phyloP scores from a whole-genome alignment of 2,113 vertebrate species.

The Cottus gobio region DNA sequence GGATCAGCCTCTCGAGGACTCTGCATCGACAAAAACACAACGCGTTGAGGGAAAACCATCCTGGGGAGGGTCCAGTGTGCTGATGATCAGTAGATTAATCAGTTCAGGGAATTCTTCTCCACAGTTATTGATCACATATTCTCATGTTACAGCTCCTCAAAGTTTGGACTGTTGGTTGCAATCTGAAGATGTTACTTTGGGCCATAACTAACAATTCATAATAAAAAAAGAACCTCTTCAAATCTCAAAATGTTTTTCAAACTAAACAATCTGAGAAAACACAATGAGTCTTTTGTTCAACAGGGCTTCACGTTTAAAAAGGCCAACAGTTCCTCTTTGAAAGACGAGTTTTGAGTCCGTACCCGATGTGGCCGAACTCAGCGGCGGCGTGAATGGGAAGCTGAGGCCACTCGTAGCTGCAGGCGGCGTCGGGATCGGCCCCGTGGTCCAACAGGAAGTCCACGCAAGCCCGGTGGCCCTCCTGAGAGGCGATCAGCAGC shows the following conservation, averaged over 20 bases:
- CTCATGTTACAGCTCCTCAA: not conserved
- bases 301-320: not conserved
- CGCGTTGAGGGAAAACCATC: too few relatives aligned
- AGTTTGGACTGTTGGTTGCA: not conserved
- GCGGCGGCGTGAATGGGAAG: constrained; percentile 94
- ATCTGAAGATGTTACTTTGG: not conserved
- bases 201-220: not conserved
- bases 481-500: constrained; percentile 94
- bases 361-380: constrained; percentile 89
- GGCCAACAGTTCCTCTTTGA: not conserved
- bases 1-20: constrained; percentile 83
- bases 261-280: not conserved
- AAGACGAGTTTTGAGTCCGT: constrained; percentile 31
- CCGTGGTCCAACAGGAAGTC: constrained; percentile 85
- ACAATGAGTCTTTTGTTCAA: not conserved
- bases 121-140: not conserved
- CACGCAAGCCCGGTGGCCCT: constrained; percentile 89
- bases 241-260: not conserved
- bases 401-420: constrained; percentile 90
- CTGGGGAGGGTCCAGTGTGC: not conserved
- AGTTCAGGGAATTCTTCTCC: not conserved
- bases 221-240: too few relatives aligned
- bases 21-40: too few relatives aligned
- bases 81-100: not conserved
- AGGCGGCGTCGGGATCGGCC: constrained; percentile 89